Base-by-base conservation (phyloP, 2,113 vertebrate species). In the Cavia porcellus region DNA sequence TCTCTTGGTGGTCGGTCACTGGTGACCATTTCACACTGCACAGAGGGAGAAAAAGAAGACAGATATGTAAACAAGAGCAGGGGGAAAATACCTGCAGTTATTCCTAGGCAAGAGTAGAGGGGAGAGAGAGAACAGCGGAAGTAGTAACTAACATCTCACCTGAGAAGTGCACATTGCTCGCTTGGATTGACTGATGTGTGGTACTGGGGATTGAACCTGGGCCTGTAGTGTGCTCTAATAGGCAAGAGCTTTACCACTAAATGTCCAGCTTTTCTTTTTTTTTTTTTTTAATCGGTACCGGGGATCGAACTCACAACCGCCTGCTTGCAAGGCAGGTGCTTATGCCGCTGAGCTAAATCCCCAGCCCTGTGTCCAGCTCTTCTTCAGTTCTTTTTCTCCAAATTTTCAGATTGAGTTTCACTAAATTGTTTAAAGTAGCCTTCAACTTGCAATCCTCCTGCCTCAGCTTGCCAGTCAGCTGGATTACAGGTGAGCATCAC, bases 11-110 rank as follows among this genome's bases (percentile, higher is more conserved):
- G 96, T 92, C 96, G 96, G 77, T 98, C 97, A 66, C 45, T 74
- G 7, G 89, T 13, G 45, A 85, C 64, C 81, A 95, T 75, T 82
- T 98, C 98, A 97, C 94, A 96, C 98, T 99, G 80, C 64, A 92
- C 94, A 96, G 57, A 94, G 89, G 55, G 82, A 87, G 24, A 95
- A n/a, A 72, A 96, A 83, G 77, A 75, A 28, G 20, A 70, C 59
- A 55, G 79, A 30, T 32, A 50, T 3, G 7, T 79, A 47, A 30
- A 79, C 45, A 50, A 7, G 45, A 79, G 75, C 25, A 50, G 28
- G 30, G 11, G 28, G 30, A 83, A 15, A 82, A 13, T 47, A 13
- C 4, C 9, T 5, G 12, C 74, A 64, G 61, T 86, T 38, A 57
- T 42, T 92, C 17, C 83, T 83, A 92, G 45, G 90, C 75, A 47